phyloP scores from a whole-genome alignment of 2,113 vertebrate genomes.

The Plectropomus leopardus region DNA sequence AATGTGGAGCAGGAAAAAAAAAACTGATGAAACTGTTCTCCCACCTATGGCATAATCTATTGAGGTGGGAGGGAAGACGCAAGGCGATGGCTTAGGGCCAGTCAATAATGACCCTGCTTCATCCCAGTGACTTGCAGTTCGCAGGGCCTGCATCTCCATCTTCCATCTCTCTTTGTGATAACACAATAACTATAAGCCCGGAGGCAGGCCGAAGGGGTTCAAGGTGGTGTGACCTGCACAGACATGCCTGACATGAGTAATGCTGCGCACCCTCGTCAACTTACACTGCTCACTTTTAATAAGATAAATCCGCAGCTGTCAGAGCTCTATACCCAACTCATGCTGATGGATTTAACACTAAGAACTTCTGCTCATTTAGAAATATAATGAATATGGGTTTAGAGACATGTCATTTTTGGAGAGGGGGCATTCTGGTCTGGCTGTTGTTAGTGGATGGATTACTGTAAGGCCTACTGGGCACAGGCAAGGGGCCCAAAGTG shows the following conservation, averaged over 20 bases:
- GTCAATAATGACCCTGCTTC: slow-evolving; percentile 60
- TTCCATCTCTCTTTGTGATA: slow-evolving; percentile 20
- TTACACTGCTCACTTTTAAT: slow-evolving; percentile 9
- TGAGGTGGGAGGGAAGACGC: slow-evolving; percentile 20
- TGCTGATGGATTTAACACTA: not conserved
- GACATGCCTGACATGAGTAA: slow-evolving; percentile 15
- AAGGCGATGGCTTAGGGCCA: slow-evolving; percentile 52
- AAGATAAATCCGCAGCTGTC: slow-evolving; percentile 6
- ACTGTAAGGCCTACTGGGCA: too few relatives aligned
- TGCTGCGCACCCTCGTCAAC: not conserved
- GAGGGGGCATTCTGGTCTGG: too few relatives aligned
- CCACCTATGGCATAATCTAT: slow-evolving; percentile 49
- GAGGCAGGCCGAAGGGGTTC: slow-evolving; percentile 8
- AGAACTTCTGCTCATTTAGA: not conserved
- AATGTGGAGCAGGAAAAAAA: slow-evolving; percentile 5
- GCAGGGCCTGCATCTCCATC: slow-evolving; percentile 34
- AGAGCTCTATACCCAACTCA: not conserved
- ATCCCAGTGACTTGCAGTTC: slow-evolving; percentile 40
- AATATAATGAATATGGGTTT: not conserved
- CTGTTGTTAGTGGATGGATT: too few relatives aligned
- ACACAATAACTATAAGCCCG: slow-evolving; percentile 5
- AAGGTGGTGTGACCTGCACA: slow-evolving; percentile 19
- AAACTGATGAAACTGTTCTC: slow-evolving; percentile 46
- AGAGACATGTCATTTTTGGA: not conserved
- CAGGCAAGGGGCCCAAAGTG: too few relatives aligned